Percentiles rank a stretch among this genome's conserved stretches.
These are phyloP conservation scores for Melieria picta DNA, from an alignment of 2,888 invertebrate species.

Conservation along the genomic window DNA sequence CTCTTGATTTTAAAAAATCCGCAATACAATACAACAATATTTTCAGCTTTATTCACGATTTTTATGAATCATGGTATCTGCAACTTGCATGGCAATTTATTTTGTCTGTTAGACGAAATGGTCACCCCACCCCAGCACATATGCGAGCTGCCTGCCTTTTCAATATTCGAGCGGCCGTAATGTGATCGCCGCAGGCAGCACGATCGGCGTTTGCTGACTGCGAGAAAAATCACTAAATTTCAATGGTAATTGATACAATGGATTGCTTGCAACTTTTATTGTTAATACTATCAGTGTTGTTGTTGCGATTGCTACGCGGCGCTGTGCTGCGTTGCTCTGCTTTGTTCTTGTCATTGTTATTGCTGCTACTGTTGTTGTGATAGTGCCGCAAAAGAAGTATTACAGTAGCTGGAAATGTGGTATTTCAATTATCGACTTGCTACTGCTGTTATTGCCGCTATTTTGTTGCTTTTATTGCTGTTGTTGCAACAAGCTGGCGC, in stretches of 20 bases:
- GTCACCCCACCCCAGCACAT: no score
- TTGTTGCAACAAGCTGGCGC: constrained; percentile 33
- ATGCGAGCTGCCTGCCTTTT: no score
- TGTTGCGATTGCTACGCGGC: constrained; percentile 23
- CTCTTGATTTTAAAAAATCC: no score
- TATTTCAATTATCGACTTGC: constrained; percentile 40
- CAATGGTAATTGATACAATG: constrained; percentile 30
- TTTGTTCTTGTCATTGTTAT: constrained; percentile 15
- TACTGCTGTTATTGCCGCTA: constrained; percentile 35
- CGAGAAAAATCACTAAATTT: constrained; percentile 27
- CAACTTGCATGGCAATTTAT: no score
- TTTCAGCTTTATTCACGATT: no score
- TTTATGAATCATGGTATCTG: no score
- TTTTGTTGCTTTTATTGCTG: constrained; percentile 25
- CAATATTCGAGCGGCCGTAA: no score
- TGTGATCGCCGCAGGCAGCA: no score
- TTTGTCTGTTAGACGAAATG: no score
- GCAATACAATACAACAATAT: no score
- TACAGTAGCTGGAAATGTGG: constrained; percentile 34
- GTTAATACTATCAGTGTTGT: constrained; percentile 33
- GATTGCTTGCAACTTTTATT: constrained; percentile 23
- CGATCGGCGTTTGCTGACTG: not conserved
- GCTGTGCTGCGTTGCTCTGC: constrained; percentile 15
- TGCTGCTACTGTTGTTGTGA: constrained; percentile 16
- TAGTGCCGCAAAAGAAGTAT: constrained; percentile 37